Conservation (phyloP, 2,113 vertebrate genomes). For the Hemichromis elongatus region DNA sequence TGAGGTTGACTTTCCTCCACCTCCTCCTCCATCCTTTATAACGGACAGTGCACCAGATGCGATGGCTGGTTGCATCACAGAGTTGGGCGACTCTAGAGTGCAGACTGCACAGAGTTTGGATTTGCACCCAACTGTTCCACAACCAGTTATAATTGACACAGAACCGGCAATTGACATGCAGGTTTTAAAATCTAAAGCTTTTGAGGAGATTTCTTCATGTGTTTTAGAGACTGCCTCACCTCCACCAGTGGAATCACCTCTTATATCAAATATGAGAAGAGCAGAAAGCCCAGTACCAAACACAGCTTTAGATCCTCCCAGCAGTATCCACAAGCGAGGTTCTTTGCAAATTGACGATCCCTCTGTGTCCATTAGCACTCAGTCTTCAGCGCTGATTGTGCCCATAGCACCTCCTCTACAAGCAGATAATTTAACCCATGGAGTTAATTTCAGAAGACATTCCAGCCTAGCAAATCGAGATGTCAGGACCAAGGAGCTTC, state of each 20-base stretch:
- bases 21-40: conserved; percentile 65
- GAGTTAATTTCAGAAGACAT: conserved; percentile 65
- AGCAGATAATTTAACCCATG: conserved; percentile 50
- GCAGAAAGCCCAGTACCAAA: background rate
- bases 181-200: background rate
- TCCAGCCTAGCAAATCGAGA: conserved; percentile 54
- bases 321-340: background rate
- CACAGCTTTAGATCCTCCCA: background rate
- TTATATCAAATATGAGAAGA: background rate
- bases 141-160: background rate
- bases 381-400: background rate
- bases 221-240: background rate
- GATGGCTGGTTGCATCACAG: background rate
- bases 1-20: conserved; percentile 78
- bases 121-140: background rate
- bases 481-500: conserved; percentile 71
- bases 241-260: background rate
- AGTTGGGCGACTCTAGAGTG: background rate
- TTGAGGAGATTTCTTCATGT: background rate
- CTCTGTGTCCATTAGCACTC: background rate
- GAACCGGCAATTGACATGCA: background rate
- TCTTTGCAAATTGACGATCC: conserved; percentile 29
- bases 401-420: conserved; percentile 11
- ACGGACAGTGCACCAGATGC: conserved; percentile 27
- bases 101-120: background rate